Evolutionary conservation across 2,888 invertebrate genomes (phyloP), one percentile per base, ranked within the genome.

Genomic region (Odontocerum albicorne): DNA sequence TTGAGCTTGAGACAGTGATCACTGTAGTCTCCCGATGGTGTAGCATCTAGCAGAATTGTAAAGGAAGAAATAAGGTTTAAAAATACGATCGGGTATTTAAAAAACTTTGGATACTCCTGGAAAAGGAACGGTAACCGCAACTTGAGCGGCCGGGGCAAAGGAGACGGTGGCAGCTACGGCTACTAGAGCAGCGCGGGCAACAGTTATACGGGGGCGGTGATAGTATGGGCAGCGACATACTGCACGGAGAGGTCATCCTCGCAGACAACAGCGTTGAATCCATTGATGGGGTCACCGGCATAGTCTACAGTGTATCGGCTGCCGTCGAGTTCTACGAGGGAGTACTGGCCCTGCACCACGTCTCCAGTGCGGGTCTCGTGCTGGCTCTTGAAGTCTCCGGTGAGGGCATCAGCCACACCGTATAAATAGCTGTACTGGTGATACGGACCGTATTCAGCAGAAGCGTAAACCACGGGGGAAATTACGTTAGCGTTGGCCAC

Each of bases 341-440:
- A 78, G 71, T 80, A 80, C 64, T 77, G 76, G 55, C 80, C 80
- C 60, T 69, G 66, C 20, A 80, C 81, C 27, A 66, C 65, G 55
- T 76, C 77, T 8, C 79, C 79, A 39, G 67, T 66, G 60, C 79
- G 75, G 51, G 72, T 70, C 68, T 81, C 80, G 19, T 69, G 69
- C 65, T 80, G 80, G 66, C 73, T 77, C 68, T 81, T 80, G 69
- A 65, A 74, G 70, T 81, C 81, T 15, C 81, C 80, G 59, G 81
- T 80, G 66, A 70, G 68, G 63, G 75, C 72, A 65, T 81, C 81
- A 33, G 80, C 75, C 20, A 81, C 76, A 56, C 76, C 73, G 66
- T 81, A 81, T 1, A 74, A 66, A 69, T 75, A 81, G 67, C 75
- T 75, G 64, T 71, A 71, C 63, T 70, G 69, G n/a, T 70, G 54